phyloP scores from a whole-genome alignment of 2,113 vertebrate genomes.

The Chroicocephalus ridibundus region DNA sequence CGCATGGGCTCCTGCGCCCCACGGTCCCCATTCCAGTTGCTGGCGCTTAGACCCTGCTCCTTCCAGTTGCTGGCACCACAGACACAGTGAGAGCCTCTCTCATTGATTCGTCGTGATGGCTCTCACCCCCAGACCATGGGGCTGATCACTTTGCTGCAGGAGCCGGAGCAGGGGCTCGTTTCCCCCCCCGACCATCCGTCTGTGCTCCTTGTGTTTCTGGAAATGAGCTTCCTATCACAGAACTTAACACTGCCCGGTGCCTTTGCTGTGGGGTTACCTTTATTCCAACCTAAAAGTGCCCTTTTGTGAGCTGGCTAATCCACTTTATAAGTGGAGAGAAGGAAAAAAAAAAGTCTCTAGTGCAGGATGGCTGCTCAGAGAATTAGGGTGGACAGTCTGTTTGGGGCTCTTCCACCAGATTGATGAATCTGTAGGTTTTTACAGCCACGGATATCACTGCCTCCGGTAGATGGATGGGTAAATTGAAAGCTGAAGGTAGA shows the following conservation, averaged over 20 bases:
- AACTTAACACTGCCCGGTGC: background rate
- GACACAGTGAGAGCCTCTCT: background rate
- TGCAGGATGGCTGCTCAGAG: background rate
- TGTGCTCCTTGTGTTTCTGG: background rate
- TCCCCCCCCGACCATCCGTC: accelerated
- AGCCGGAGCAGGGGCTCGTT: background rate
- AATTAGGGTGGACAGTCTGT: too few relatives aligned
- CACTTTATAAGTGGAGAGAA: background rate
- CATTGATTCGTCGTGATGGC: background rate
- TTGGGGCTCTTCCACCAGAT: background rate
- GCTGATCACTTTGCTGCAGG: background rate
- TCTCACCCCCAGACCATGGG: background rate
- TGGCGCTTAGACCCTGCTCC: background rate
- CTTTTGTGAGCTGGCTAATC: background rate
- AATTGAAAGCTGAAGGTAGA: background rate
- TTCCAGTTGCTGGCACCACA: background rate
- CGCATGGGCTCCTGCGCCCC: background rate
- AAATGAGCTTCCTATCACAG: background rate
- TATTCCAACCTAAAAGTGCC: background rate
- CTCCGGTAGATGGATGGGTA: background rate
- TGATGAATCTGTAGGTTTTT: background rate
- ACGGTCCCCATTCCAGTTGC: too few relatives aligned
- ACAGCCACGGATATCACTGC: background rate
- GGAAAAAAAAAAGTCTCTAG: background rate
- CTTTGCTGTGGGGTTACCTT: background rate